Conservation (phyloP, 2,888 invertebrate genomes). For the Oligia latruncula region DNA sequence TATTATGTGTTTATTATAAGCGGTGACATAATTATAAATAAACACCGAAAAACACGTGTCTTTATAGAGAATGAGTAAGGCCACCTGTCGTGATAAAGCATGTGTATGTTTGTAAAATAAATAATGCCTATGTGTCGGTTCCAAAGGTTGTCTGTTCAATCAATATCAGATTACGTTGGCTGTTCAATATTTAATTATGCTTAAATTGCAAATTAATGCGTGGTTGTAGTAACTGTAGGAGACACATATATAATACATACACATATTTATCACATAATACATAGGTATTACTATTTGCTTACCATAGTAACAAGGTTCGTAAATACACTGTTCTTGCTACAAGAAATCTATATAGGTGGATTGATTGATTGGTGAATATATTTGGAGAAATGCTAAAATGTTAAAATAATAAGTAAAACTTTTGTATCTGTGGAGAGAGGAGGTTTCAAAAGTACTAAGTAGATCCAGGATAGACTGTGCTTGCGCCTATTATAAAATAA, state of each 20-base stretch:
- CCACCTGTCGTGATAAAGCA: constrained; percentile 40
- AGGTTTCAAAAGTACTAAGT: neutral
- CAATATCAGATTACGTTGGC: constrained; percentile 37
- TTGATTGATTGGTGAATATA: neutral
- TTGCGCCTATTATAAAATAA: constrained; percentile 11
- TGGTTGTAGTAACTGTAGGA: neutral
- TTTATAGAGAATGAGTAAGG: constrained; percentile 31
- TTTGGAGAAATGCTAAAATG: neutral
- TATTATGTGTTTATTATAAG: constrained; percentile 21
- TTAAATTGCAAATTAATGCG: constrained; percentile 30
- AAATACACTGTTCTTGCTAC: neutral
- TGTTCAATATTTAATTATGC: constrained; percentile 32
- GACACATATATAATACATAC: too few relatives aligned
- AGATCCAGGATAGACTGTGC: neutral
- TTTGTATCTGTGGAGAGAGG: neutral
- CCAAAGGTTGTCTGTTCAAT: constrained; percentile 52
- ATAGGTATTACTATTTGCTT: constrained; percentile 7
- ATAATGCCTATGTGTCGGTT: constrained; percentile 27
- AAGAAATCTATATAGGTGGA: neutral
- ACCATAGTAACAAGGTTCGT: neutral
- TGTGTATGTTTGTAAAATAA: constrained; percentile 24
- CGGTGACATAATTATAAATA: constrained; percentile 21
- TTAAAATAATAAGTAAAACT: neutral
- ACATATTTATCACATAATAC: too few relatives aligned
- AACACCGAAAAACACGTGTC: constrained; percentile 28